Conservation (phyloP, 2,797 vertebrate species). For the Cirrhinus mrigala region DNA sequence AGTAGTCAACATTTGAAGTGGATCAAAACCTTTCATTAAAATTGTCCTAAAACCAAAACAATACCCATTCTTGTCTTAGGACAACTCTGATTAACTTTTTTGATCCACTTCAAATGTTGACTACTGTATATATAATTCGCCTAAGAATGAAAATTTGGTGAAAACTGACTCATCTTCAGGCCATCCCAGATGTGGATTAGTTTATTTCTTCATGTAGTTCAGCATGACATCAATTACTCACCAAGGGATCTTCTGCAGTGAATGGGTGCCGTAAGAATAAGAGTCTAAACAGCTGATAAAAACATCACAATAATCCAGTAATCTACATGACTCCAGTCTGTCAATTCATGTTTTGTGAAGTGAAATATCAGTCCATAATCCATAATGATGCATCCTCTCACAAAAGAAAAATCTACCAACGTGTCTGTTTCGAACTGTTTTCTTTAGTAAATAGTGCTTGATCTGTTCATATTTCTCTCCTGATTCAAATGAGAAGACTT, state of each 20-base stretch:
- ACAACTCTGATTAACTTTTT: too few relatives aligned
- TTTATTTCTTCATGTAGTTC: background rate
- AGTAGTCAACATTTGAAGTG: too few relatives aligned
- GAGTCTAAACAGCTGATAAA: background rate
- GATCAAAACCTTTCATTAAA: too few relatives aligned
- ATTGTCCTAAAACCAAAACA: too few relatives aligned
- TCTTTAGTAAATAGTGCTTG: background rate
- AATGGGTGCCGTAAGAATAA: background rate
- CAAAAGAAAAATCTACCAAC: background rate
- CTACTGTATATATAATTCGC: too few relatives aligned
- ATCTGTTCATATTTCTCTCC: background rate
- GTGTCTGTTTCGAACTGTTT: background rate
- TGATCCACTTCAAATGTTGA: too few relatives aligned
- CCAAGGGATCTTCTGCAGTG: background rate
- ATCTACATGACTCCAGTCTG: background rate
- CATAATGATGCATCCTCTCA: background rate
- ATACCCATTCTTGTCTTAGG: too few relatives aligned
- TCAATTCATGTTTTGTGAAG: background rate
- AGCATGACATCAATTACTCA: background rate
- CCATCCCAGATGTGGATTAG: background rate
- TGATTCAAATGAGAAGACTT: background rate
- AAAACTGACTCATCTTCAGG: background rate
- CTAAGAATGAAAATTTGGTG: background rate
- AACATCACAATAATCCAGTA: background rate
- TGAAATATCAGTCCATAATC: background rate